These are phyloP conservation scores for Morus bassanus DNA, from an alignment of 2,797 vertebrate genomes.

Conservation along the genomic window DNA sequence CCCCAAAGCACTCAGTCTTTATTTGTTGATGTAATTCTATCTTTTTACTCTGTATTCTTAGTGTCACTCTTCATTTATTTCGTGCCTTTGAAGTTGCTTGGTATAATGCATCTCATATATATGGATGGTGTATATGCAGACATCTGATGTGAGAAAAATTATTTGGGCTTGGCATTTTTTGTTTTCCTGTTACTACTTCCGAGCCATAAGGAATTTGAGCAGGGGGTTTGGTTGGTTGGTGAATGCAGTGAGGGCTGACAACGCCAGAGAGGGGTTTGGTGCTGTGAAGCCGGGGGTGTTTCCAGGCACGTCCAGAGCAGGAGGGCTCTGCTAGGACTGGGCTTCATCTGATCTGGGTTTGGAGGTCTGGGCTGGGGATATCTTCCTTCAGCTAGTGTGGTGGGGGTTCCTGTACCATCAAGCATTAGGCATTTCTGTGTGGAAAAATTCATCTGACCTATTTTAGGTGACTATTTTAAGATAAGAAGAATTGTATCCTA, in stretches of 20 bases:
- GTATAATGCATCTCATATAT: background rate
- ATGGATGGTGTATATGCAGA: background rate
- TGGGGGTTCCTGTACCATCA: background rate
- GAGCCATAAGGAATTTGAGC: background rate
- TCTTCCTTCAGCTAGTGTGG: background rate
- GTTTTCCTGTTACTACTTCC: background rate
- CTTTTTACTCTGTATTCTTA: background rate
- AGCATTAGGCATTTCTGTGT: background rate
- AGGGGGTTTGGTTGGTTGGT: background rate
- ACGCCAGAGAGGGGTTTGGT: rapidly evolving
- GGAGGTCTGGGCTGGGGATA: background rate
- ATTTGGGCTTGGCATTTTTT: background rate
- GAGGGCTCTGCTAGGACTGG: background rate
- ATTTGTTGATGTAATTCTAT: background rate
- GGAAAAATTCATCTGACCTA: background rate
- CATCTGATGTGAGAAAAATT: background rate
- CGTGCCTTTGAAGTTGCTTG: background rate
- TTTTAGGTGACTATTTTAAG: constrained; percentile 33
- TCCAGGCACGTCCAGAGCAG: background rate
- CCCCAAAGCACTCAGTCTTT: background rate
- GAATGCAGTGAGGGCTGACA: background rate
- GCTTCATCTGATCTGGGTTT: background rate
- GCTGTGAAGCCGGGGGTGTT: rapidly evolving
- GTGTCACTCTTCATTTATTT: background rate
- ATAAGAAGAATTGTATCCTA: background rate